Conservation (phyloP, 2,888 invertebrate genomes). For the Physocephala rufipes region DNA sequence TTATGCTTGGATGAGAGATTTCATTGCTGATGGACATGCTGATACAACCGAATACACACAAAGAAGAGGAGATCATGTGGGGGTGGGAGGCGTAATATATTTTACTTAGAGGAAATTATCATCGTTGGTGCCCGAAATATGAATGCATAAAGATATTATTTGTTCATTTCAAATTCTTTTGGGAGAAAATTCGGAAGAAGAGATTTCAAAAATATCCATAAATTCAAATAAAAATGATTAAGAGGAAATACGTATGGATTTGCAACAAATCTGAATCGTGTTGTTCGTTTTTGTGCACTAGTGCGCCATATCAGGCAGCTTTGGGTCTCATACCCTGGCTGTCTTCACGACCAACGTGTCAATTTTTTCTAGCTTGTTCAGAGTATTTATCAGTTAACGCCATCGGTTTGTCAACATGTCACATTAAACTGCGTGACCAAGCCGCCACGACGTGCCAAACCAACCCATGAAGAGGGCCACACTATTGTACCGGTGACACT, state of each 20-base stretch:
- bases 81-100: not conserved
- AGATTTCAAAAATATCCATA: no score
- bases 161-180: no score
- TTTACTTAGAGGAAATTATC: not conserved
- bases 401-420: slow-evolving; percentile 53
- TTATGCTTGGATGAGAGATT: slow-evolving; percentile 54
- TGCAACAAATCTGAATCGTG: not conserved
- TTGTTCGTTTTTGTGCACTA: not conserved
- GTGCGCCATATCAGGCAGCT: not conserved
- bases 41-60: not conserved
- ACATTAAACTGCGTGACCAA: slow-evolving; percentile 44
- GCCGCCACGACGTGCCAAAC: not conserved
- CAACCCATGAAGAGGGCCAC: not conserved
- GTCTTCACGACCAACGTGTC: not conserved
- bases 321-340: not conserved
- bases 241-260: not conserved
- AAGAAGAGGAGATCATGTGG: not conserved
- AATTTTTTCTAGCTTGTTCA: not conserved
- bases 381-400: slow-evolving; percentile 52
- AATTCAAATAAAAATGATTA: not conserved
- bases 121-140: no score
- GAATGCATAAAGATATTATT: no score
- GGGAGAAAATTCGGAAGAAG: no score
- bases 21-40: slow-evolving; percentile 19
- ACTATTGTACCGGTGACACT: not conserved